Evolutionary conservation across 2,888 invertebrate species (phyloP), one percentile per base, ranked within the genome.

Genomic region (Lamellibrachia satsuma): DNA sequence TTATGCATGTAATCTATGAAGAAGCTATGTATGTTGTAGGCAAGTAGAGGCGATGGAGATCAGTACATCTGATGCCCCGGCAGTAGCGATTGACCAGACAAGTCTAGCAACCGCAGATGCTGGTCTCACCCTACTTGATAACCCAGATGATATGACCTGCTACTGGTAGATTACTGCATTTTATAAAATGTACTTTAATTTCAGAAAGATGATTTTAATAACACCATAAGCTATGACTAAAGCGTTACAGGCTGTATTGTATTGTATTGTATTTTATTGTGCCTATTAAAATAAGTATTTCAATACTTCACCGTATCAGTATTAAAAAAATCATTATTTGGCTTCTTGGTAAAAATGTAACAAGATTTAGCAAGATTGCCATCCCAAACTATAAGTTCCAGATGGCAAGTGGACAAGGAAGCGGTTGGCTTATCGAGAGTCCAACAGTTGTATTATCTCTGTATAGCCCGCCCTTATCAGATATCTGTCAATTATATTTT

Each of bases 71-170:
- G 75, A 75, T 22, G 75, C 75, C 75, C 15, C 75, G 75, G 22
- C n/a, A 75, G 22, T n/a, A n/a, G 22, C n/a, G 75, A 15, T n/a
- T 15, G 75, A 75, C 22, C 75, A 75, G 22, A 11, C 22, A 75
- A 22, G n/a, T 75, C 22, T n/a, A 15, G 75, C 75, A 22, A n/a
- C 75, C 7, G 75, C 22, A 75, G 75, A 75, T 22, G 22, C 15
- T 75, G 75, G 75, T 6, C 6, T 7, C 75, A 75, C 75, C 1
- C n/a, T 75, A 15, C 22, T 75, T n/a, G 75, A 75, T 91, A 93
- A 94, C 90, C 94, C 94, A 11, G 94, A 94, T 52, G 94, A 94
- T 60, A 93, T 93, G 90, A 93, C 92, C 11, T 94, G 94, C 92
- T 94, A 94, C 91, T 94, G 94, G 94, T 94, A n/a, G 52, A 92